Percentiles rank a stretch among this genome's conserved stretches.
Evolutionary conservation across 1,140 invertebrate genomes (phyloP).

Genomic region (Hestina assimilis): DNA sequence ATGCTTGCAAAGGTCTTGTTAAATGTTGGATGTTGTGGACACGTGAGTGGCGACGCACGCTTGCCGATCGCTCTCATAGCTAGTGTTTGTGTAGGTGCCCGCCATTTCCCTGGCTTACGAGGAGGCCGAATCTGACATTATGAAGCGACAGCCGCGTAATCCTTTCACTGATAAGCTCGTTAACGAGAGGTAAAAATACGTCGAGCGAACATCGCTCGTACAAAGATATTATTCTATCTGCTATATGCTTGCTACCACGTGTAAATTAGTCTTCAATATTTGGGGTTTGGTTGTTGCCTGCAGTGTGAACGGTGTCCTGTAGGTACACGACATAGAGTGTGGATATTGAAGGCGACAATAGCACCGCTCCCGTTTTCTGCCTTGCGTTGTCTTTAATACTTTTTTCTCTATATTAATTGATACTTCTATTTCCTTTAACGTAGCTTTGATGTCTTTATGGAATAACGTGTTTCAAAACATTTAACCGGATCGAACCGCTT

Average conservation of each 20-base stretch:
- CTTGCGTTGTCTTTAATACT: conserved; percentile 66
- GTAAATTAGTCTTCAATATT: conserved; percentile 68
- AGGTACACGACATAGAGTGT: conserved; percentile 46
- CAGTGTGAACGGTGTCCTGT: conserved; percentile 55
- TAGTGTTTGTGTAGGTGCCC: conserved; percentile 90
- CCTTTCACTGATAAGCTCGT: conserved; percentile 97
- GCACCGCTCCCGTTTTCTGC: conserved; percentile 68
- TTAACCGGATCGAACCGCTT: conserved; percentile 1
- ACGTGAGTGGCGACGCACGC: conserved; percentile 40
- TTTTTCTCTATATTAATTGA: conserved; percentile 58
- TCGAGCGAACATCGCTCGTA: conserved; percentile 57
- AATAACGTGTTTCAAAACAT: conserved; percentile 52
- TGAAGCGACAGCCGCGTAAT: conserved; percentile 99
- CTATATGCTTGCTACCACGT: conserved; percentile 76
- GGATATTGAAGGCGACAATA: conserved; percentile 70
- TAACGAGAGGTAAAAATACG: conserved; percentile 94
- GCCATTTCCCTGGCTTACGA: conserved; percentile 99
- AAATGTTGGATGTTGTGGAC: conserved; percentile 71
- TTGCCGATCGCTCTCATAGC: conserved; percentile 65
- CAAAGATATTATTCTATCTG: conserved; percentile 69
- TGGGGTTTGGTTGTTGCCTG: conserved; percentile 73
- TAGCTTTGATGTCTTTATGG: conserved; percentile 67
- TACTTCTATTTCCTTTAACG: conserved; percentile 54
- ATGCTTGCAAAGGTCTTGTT: conserved; percentile 49
- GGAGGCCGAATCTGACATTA: conserved; percentile 99